Conservation (phyloP, 2,888 invertebrate genomes). For the Hylaea fasciaria region DNA sequence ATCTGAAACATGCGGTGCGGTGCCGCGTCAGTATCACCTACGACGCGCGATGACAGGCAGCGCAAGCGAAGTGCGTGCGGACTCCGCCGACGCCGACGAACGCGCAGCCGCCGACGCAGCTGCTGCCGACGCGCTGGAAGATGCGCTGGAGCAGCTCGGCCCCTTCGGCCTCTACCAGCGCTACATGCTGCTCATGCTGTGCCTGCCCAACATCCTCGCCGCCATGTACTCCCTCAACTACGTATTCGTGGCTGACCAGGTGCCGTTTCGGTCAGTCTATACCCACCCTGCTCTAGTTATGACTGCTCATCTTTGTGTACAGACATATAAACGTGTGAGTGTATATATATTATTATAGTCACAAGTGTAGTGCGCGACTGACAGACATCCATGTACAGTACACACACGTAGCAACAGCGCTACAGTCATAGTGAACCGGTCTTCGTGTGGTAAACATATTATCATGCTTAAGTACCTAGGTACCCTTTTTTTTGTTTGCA, state of each 20-base stretch:
- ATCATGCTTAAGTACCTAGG: too few relatives aligned
- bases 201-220: constrained; percentile 79
- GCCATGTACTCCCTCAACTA: constrained; percentile 83
- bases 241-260: constrained; percentile 83
- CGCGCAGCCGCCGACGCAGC: constrained; percentile 9
- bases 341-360: too few relatives aligned
- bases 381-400: too few relatives aligned
- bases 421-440: too few relatives aligned
- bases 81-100: constrained; percentile 23
- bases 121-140: constrained; percentile 60
- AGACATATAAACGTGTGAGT: too few relatives aligned
- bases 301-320: too few relatives aligned
- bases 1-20: too few relatives aligned
- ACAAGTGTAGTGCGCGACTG: too few relatives aligned
- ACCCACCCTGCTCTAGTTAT: background rate
- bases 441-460: too few relatives aligned
- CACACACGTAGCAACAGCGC: too few relatives aligned
- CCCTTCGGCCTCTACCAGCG: constrained; percentile 76
- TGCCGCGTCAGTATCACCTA: too few relatives aligned
- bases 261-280: constrained; percentile 82
- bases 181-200: constrained; percentile 66
- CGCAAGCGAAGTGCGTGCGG: background rate
- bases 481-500: too few relatives aligned
- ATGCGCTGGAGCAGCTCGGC: constrained; percentile 68
- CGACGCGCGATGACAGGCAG: background rate